Percentiles rank a stretch among this genome's conserved stretches.
Conservation (phyloP, 2,797 vertebrate genomes). For the Trachops cirrhosus region DNA sequence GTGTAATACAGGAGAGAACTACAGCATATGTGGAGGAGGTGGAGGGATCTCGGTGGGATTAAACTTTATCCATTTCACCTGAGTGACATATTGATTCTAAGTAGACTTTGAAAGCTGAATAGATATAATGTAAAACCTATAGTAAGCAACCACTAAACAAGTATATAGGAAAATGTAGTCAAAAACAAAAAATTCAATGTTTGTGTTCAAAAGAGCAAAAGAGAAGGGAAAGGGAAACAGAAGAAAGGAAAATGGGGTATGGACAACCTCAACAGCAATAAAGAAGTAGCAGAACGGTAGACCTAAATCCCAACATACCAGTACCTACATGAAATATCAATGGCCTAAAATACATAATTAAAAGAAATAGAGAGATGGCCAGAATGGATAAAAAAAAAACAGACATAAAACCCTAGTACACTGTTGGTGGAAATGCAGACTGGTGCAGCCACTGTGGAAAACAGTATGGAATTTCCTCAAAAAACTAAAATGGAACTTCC, state of each 20-base stretch:
- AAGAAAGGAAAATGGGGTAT: background rate
- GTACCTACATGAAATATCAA: background rate
- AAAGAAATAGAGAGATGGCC: background rate
- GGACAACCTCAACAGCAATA: background rate
- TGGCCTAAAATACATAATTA: background rate
- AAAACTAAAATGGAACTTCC: no score
- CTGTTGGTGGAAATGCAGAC: no score
- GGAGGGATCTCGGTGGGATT: background rate
- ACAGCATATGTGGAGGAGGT: background rate
- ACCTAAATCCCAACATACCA: background rate
- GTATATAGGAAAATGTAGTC: background rate
- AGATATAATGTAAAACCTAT: background rate
- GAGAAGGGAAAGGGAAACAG: background rate
- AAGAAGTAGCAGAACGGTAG: background rate
- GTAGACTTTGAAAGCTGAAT: background rate
- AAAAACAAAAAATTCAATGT: background rate
- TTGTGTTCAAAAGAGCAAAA: background rate
- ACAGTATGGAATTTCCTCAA: no score
- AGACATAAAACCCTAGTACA: no score
- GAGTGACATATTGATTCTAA: background rate
- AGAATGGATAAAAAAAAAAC: background rate
- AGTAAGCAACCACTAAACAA: background rate
- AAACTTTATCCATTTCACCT: background rate
- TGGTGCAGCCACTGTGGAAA: no score
- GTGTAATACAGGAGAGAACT: background rate